Evolutionary conservation across 2,113 vertebrate species (phyloP).

Genomic region (Varanus komodoensis): DNA sequence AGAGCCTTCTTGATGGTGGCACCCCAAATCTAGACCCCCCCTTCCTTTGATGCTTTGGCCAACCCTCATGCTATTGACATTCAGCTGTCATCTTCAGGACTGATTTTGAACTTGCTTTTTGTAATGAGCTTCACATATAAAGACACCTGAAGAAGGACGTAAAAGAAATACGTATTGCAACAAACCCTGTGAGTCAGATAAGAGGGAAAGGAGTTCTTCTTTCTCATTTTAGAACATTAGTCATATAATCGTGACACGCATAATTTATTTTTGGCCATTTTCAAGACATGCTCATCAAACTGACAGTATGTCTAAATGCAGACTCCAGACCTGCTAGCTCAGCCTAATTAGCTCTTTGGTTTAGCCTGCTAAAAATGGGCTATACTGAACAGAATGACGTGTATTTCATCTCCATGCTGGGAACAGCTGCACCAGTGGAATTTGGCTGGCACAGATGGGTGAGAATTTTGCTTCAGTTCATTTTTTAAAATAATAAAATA

Average conservation of each 20-base stretch:
- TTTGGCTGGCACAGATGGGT: no score
- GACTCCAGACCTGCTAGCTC: neutral
- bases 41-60: no score
- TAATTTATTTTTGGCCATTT: conserved; percentile 15
- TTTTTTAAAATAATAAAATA: no score
- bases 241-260: neutral
- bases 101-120: no score
- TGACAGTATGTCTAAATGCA: neutral
- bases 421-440: no score
- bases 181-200: neutral
- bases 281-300: conserved; percentile 9
- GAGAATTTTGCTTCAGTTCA: no score
- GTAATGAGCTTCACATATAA: neutral
- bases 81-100: no score
- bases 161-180: neutral
- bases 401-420: neutral
- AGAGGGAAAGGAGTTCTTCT: conserved; percentile 1
- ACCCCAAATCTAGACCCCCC: no score
- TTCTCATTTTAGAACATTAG: neutral
- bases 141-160: no score
- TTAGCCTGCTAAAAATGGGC: neutral
- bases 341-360: conserved; percentile 25
- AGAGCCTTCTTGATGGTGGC: no score
- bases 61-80: no score
- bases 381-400: neutral